phyloP scores from a whole-genome alignment of 2,888 invertebrate species.

The Scaptomyza reducta region DNA sequence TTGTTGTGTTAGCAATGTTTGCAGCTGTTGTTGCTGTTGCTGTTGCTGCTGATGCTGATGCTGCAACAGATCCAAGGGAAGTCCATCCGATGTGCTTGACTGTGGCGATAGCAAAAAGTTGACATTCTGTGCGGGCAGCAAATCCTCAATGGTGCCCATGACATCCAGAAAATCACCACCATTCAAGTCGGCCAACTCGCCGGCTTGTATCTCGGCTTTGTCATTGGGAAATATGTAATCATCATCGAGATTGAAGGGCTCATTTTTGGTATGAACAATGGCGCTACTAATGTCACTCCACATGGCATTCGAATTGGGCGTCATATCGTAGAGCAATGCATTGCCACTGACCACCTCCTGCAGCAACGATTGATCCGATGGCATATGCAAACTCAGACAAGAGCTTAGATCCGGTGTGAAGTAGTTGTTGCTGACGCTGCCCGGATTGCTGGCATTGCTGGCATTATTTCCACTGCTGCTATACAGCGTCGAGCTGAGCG shows the following conservation, averaged over 20 bases:
- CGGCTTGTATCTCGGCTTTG: slow-evolving; percentile 92
- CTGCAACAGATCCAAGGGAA: slow-evolving; percentile 81
- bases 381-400: slow-evolving; percentile 56
- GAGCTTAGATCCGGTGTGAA: slow-evolving; percentile 69
- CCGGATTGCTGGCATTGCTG: slow-evolving; percentile 16
- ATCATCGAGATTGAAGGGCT: slow-evolving; percentile 92
- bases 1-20: slow-evolving; percentile 65
- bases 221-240: slow-evolving; percentile 96
- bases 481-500: slow-evolving; percentile 67
- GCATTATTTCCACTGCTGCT: slow-evolving; percentile 57
- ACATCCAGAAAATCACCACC: slow-evolving; percentile 92
- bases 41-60: slow-evolving; percentile 68
- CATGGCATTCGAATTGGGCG: slow-evolving; percentile 83
- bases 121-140: slow-evolving; percentile 83
- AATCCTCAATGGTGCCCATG: slow-evolving; percentile 92
- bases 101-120: slow-evolving; percentile 79
- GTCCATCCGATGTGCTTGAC: slow-evolving; percentile 68
- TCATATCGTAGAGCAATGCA: slow-evolving; percentile 74
- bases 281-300: slow-evolving; percentile 84
- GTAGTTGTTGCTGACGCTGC: slow-evolving; percentile 46
- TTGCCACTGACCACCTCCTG: slow-evolving; percentile 57
- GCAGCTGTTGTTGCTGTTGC: slow-evolving; percentile 58
- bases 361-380: slow-evolving; percentile 57
- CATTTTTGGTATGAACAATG: slow-evolving; percentile 85
- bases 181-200: slow-evolving; percentile 93